These are phyloP conservation scores for Camponotus fellah DNA, from an alignment of 2,888 invertebrate genomes.

Conservation along the genomic window DNA sequence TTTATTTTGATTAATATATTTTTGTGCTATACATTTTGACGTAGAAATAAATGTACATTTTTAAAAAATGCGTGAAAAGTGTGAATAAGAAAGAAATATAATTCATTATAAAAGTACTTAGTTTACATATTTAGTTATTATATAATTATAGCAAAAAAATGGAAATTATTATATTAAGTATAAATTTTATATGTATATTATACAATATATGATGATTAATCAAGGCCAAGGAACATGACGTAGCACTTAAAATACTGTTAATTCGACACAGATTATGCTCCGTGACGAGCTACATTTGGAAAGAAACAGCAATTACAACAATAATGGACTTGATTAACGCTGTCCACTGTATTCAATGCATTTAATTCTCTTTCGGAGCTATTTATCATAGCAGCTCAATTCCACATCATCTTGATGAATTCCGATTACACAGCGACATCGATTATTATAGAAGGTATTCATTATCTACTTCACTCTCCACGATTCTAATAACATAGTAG, in stretches of 20 bases:
- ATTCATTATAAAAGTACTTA: not conserved
- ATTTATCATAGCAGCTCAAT: conserved; percentile 28
- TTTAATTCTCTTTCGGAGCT: conserved; percentile 42
- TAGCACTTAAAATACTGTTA: conserved; percentile 65
- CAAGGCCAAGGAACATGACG: conserved; percentile 33
- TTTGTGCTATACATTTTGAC: not conserved
- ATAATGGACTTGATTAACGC: conserved; percentile 61
- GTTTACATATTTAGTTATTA: not conserved
- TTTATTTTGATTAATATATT: not conserved
- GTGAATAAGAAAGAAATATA: not conserved
- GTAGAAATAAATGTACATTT: not conserved
- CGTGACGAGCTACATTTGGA: conserved; percentile 70
- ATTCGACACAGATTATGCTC: conserved; percentile 68
- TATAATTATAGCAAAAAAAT: not conserved
- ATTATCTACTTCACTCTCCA: conserved; percentile 37
- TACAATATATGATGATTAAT: not conserved
- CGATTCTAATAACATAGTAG: conserved; percentile 10
- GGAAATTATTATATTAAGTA: not conserved
- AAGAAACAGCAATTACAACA: conserved; percentile 62
- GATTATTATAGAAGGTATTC: not conserved
- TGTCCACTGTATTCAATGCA: conserved; percentile 52
- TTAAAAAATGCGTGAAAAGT: not conserved
- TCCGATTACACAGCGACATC: not conserved
- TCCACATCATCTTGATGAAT: conserved; percentile 7
- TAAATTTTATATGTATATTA: not conserved